Base-by-base conservation (phyloP, 2,888 invertebrate species). In the Hydrotaea cyrtoneurina region DNA sequence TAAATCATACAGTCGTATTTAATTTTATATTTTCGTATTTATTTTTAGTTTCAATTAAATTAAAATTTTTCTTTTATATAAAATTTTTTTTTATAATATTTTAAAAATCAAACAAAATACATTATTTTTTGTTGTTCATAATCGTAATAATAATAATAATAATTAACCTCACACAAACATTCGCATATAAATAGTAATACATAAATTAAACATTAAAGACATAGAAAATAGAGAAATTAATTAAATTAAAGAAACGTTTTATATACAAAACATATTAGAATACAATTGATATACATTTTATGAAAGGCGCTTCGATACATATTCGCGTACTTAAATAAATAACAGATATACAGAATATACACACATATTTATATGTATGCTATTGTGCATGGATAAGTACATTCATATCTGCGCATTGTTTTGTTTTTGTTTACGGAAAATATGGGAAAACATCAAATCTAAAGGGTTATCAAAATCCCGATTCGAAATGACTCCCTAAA, bases 271-370 rank as follows among this genome's bases (percentile, higher is more conserved):
- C 15, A 50, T 50, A 50, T n/a, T 50, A 50, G 50, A 50, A 50
- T n/a, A 50, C n/a, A 50, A 50, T 50, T 50, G 50, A n/a, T 50
- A 50, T 50, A 50, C 50, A n/a, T n/a, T n/a, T n/a, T n/a, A n/a
- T n/a, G n/a, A n/a, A n/a, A 43, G 13, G 43, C 43, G 10, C 31
- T 4, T 31, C 2, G 3, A 31, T 31, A 31, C 31, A 31, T 7
- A 31, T 31, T 4, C 31, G 7, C 31, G 31, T 31, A 31, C 31
- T 31, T 31, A 31, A 31, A 31, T 31, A 31, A 31, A 31, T 31
- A 31, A 31, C 31, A 31, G 31, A 31, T 31, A 31, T 31, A 31
- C 31, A 31, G 31, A 31, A 31, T 31, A 4, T n/a, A n/a, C 17
- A 17, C 53, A n/a, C 53, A 10, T n/a, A n/a, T n/a, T n/a, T n/a